Base-by-base conservation (phyloP, 2,888 invertebrate species). In the Bombyx huttoni region DNA sequence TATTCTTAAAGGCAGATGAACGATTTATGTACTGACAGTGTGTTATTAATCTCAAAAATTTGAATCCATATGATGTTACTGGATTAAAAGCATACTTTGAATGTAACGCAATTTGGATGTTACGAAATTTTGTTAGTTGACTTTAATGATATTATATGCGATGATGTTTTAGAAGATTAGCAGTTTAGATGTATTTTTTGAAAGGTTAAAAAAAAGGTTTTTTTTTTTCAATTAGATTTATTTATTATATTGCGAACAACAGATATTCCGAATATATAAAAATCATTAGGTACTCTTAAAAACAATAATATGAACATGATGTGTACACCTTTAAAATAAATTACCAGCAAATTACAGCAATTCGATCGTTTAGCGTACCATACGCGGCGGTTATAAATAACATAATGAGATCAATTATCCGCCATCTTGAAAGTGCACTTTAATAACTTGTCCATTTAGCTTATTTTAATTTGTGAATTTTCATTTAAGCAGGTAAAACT, bases 351-450 rank as follows among this genome's bases (percentile, higher is more conserved):
- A 79, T 79, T 75, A 70, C 68, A 58, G 71, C 67, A 65, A 73
- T 70, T 70, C 67, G 67, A 68, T 69, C 70, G 67, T 61, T 61
- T 60, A 64, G 63, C 66, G 62, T 62, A 67, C 73, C 74, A 66
- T 75, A 70, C 73, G 70, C 64, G 69, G 68, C 48, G 67, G 67
- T 61, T 74, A 73, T 73, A 75, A 78, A 76, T 75, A 75, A 75
- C 70, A 61, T 79, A 77, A 79, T 79, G 74, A 76, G 72, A 64
- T 70, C 71, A 78, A 78, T 79, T 75, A 77, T 64, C 60, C 67
- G 64, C 69, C 71, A 75, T 73, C 67, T 70, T 70, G 68, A 60
- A 67, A 67, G 65, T 61, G 66, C 63, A 65, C 60, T 68, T 68
- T 60, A 56, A 61, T 55, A 58, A 64, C 66, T 68, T 61, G 66